Evolutionary conservation across 35 echinoderm and acorn worm genomes (phyloP).

Genomic region (Acanthaster planci): DNA sequence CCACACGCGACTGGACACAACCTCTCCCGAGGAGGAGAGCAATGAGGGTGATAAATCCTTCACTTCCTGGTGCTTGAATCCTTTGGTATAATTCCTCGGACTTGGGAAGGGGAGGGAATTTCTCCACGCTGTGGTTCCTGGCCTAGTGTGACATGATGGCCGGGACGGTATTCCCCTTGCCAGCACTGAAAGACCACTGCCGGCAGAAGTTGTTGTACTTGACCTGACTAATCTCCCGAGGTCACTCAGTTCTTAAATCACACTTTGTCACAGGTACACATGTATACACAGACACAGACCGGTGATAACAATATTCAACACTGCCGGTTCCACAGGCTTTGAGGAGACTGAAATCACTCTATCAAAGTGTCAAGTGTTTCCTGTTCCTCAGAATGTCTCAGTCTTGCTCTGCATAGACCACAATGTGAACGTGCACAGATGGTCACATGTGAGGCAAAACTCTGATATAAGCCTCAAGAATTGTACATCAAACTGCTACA

Average conservation of each 20-base stretch:
- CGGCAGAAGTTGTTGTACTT: neutral
- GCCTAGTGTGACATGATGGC: neutral
- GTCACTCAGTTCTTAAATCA: neutral
- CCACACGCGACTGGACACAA: neutral
- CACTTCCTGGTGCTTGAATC: constrained; percentile 7
- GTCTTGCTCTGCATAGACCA: no score
- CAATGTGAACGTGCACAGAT: no score
- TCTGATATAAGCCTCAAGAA: no score
- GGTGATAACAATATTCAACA: no score
- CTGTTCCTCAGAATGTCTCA: no score
- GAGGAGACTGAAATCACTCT: no score
- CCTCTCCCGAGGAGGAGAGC: neutral
- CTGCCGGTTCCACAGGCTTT: no score
- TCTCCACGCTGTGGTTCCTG: neutral
- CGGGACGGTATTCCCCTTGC: neutral
- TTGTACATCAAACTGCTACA: no score
- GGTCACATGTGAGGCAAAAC: no score
- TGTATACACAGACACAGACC: no score
- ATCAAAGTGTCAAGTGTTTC: no score
- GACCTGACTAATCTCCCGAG: neutral
- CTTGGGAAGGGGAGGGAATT: neutral
- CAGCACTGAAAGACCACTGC: neutral
- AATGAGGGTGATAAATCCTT: neutral
- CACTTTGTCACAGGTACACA: no score
- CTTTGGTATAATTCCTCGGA: constrained; percentile 5